Percentiles rank a stretch among this genome's conserved stretches.
These are phyloP conservation scores for Otis tarda DNA, from an alignment of 2,113 vertebrate genomes.

Conservation along the genomic window DNA sequence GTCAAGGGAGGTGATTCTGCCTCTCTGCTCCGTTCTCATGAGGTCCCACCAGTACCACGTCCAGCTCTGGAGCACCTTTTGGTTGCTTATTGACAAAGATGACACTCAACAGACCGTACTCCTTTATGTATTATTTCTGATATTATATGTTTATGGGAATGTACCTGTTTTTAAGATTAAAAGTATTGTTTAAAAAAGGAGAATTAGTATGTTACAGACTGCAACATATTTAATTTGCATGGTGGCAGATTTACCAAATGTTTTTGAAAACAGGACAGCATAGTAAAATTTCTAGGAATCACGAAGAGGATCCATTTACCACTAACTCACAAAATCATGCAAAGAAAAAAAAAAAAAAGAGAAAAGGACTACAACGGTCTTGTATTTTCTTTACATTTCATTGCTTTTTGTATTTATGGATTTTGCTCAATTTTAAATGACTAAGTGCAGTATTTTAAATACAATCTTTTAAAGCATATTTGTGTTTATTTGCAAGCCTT, in stretches of 20 bases:
- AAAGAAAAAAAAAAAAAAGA: not conserved
- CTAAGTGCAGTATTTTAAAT: not conserved
- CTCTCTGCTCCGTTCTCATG: no score
- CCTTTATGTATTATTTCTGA: not conserved
- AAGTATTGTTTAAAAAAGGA: not conserved
- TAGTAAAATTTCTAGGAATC: not conserved
- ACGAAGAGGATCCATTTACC: not conserved
- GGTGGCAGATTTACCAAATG: not conserved
- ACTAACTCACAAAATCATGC: not conserved
- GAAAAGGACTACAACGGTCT: not conserved
- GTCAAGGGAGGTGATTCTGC: no score
- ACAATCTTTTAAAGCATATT: not conserved
- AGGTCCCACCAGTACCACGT: no score
- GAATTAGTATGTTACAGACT: not conserved
- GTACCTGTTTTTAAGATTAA: not conserved
- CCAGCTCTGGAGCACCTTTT: not conserved
- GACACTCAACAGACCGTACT: not conserved
- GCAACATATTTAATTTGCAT: not conserved
- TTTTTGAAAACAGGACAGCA: not conserved
- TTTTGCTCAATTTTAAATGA: not conserved
- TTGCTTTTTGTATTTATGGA: not conserved
- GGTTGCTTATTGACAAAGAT: not conserved
- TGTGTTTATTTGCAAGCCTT: not conserved
- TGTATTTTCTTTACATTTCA: not conserved
- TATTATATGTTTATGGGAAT: not conserved